These are phyloP conservation scores for Rhabdophis nuchalis DNA, from an alignment of 2,797 vertebrate genomes.

Conservation along the genomic window DNA sequence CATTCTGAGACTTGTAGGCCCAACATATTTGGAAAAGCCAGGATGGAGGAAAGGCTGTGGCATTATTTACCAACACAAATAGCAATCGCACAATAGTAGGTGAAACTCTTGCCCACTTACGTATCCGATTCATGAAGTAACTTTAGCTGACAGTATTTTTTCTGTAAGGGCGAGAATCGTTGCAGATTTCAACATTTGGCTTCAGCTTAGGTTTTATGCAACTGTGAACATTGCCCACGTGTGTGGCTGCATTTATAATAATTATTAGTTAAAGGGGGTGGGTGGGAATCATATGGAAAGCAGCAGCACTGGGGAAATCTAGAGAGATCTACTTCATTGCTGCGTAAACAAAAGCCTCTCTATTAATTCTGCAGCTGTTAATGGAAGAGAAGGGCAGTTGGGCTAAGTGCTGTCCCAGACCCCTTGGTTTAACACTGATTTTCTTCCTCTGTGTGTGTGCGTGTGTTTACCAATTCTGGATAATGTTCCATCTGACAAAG, in stretches of 20 bases:
- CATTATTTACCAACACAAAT: not conserved
- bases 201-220: not conserved
- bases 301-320: not conserved
- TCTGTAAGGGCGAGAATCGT: not conserved
- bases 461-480: not conserved
- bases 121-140: not conserved
- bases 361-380: not conserved
- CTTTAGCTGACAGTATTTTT: not conserved
- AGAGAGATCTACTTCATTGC: not conserved
- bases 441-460: not conserved
- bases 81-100: too few species aligned
- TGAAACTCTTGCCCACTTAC: not conserved
- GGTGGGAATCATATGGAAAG: not conserved
- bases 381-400: not conserved
- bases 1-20: not conserved
- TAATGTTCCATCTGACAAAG: not conserved
- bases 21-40: not conserved
- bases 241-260: not conserved
- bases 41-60: not conserved
- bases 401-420: not conserved
- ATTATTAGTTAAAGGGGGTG: not conserved
- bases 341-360: not conserved
- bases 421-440: not conserved
- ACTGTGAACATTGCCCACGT: not conserved
- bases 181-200: not conserved